Evolutionary conservation across 2,888 invertebrate genomes (phyloP).

Genomic region (Limenitis camilla): DNA sequence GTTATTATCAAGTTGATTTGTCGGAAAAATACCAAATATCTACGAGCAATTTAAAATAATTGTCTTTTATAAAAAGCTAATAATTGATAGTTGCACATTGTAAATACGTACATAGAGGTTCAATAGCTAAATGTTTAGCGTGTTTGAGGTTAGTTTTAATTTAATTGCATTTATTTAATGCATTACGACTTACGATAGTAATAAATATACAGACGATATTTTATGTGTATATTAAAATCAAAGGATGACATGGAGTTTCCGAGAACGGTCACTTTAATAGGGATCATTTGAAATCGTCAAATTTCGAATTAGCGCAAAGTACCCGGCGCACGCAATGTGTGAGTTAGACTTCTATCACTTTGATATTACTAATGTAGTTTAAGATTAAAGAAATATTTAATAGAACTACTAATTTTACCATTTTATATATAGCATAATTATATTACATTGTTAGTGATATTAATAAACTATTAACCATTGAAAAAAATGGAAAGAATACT

Average conservation of each 20-base stretch:
- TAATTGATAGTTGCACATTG: no score
- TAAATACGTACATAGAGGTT: no score
- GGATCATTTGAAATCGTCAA: slow-evolving; percentile 23
- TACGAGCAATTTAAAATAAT: no score
- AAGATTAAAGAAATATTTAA: slow-evolving; percentile 18
- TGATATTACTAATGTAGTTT: slow-evolving; percentile 17
- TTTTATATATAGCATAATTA: not conserved
- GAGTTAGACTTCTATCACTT: slow-evolving; percentile 34
- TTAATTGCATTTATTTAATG: not conserved
- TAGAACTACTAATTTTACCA: slow-evolving; percentile 11
- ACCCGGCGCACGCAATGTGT: slow-evolving; percentile 38
- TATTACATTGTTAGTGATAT: not conserved
- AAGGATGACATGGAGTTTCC: slow-evolving; percentile 16
- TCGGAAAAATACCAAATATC: no score
- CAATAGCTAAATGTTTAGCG: no score
- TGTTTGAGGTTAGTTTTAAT: not conserved
- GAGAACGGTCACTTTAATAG: slow-evolving; percentile 19
- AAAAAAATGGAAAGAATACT: no score
- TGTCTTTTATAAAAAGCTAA: no score
- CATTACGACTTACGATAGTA: not conserved
- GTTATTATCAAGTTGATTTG: no score
- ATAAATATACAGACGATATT: slow-evolving; percentile 1
- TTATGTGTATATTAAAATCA: slow-evolving; percentile 14
- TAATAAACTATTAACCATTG: not conserved
- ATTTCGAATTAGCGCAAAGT: slow-evolving; percentile 26